Percentiles rank a stretch among this genome's conserved stretches.
Evolutionary conservation across 2,113 vertebrate species (phyloP).

Genomic region (Carollia perspicillata): DNA sequence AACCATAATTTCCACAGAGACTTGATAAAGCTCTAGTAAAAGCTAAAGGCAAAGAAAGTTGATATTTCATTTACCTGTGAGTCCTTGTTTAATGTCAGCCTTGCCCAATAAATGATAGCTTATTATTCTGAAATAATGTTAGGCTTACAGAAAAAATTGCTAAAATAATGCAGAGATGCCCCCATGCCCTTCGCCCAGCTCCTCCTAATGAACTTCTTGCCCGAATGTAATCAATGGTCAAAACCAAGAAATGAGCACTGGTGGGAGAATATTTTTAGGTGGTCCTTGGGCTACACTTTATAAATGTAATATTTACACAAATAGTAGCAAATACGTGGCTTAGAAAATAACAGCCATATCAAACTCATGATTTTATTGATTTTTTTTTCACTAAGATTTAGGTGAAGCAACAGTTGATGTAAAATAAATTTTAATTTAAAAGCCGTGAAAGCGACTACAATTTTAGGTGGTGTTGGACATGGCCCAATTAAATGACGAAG

Average conservation of each 20-base stretch:
- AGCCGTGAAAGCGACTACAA: background rate
- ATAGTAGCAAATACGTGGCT: background rate
- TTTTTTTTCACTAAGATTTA: background rate
- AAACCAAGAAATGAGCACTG: slow-evolving; percentile 17
- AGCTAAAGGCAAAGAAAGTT: background rate
- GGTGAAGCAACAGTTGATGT: background rate
- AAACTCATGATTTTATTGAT: background rate
- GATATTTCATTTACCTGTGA: background rate
- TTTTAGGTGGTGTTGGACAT: background rate
- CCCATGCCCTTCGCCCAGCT: background rate
- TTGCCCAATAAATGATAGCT: background rate
- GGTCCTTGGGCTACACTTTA: background rate
- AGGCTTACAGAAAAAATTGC: background rate
- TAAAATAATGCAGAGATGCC: background rate
- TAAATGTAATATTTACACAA: background rate
- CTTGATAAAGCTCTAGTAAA: background rate
- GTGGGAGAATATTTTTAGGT: background rate
- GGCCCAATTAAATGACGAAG: background rate
- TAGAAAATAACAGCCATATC: background rate
- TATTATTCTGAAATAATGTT: background rate
- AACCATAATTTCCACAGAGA: background rate
- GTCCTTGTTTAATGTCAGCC: background rate
- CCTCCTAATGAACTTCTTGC: background rate
- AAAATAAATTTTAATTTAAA: slow-evolving; percentile 31
- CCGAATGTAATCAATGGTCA: background rate